Percentiles rank a stretch among this genome's conserved stretches.
These are phyloP conservation scores for Zelleria hepariella DNA, from an alignment of 2,888 invertebrate genomes.

Conservation along the genomic window DNA sequence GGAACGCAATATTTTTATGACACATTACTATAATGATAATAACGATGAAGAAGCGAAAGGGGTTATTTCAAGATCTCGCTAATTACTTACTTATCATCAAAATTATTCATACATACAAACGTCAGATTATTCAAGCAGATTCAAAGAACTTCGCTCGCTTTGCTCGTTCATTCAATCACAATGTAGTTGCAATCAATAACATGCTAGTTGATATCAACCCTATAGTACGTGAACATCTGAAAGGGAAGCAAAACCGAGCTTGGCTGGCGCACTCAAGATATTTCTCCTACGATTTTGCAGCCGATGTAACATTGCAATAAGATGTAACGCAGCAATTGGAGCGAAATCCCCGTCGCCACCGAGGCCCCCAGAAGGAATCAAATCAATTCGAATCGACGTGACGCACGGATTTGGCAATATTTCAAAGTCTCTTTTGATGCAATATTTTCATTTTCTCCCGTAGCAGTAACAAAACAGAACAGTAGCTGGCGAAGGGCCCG, in stretches of 20 bases:
- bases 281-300: background rate
- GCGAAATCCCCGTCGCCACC: background rate
- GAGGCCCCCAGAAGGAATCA: conserved; percentile 33
- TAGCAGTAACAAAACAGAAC: background rate
- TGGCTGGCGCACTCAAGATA: background rate
- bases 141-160: no score
- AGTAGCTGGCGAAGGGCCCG: no score
- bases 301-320: background rate
- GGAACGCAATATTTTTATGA: no score
- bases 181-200: background rate
- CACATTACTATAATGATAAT: no score
- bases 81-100: no score
- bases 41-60: no score
- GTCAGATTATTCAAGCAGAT: no score
- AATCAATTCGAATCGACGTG: conserved; percentile 48
- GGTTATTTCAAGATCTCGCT: no score
- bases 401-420: conserved; percentile 62
- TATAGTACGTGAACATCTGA: background rate
- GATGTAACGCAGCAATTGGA: no score
- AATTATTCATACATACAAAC: no score
- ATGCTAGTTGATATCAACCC: background rate
- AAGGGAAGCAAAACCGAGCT: background rate
- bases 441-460: conserved; percentile 37
- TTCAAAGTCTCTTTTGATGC: conserved; percentile 60
- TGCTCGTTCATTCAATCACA: no score